phyloP scores from a whole-genome alignment of 2,797 vertebrate species.

The Pseudochirops cupreus region DNA sequence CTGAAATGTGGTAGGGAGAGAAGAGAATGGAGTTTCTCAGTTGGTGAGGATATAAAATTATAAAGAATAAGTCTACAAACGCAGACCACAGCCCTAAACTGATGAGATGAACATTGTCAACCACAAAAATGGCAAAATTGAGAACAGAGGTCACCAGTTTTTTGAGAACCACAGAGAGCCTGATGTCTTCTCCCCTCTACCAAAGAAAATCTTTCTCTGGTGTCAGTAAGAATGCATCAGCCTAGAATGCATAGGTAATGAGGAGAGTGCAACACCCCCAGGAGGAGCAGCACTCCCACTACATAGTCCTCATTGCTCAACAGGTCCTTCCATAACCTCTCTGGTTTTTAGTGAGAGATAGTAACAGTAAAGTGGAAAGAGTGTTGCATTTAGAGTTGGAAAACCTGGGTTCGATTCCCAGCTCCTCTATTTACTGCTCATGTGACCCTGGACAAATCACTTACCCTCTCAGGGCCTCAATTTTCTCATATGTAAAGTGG shows the following conservation, averaged over 20 bases:
- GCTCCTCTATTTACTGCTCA: background rate
- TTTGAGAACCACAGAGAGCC: background rate
- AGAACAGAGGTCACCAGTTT: background rate
- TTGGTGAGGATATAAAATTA: no score
- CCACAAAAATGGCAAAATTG: background rate
- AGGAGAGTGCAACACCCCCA: no score
- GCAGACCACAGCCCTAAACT: background rate
- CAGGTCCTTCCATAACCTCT: background rate
- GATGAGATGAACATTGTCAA: background rate
- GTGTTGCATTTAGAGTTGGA: background rate
- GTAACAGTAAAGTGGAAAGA: background rate
- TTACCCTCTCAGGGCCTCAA: background rate
- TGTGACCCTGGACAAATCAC: background rate
- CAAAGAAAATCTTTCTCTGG: background rate
- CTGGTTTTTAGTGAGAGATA: background rate
- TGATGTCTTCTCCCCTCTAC: background rate
- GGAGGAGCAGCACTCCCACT: background rate
- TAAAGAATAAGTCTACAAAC: background rate
- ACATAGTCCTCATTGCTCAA: background rate
- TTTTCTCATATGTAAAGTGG: background rate
- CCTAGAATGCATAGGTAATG: no score
- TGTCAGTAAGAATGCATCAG: background rate
- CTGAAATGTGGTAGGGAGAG: background rate
- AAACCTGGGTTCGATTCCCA: background rate
- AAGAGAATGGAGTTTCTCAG: no score